These are phyloP conservation scores for Centropristis striata DNA, from an alignment of 2,113 vertebrate species.

Conservation along the genomic window DNA sequence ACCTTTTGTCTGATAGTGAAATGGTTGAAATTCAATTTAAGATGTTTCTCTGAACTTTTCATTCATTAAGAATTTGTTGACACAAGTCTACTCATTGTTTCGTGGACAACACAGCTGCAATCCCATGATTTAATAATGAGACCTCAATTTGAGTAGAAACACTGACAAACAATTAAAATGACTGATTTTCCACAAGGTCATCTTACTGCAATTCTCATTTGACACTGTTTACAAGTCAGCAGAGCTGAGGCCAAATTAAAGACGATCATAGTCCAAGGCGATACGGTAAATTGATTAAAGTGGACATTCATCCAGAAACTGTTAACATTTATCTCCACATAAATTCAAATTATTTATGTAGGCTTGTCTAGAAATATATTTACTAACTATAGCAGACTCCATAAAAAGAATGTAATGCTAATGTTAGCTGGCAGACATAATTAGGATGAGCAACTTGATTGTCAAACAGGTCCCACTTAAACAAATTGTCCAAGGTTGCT, in stretches of 20 bases:
- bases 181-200: neutral
- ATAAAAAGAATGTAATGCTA: neutral
- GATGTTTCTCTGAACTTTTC: neutral
- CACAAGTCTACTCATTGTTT: neutral
- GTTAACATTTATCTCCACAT: neutral
- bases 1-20: too few species aligned
- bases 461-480: neutral
- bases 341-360: neutral
- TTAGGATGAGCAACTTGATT: neutral
- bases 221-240: slow-evolving; percentile 19
- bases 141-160: too few species aligned
- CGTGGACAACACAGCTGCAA: neutral
- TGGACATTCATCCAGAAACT: neutral
- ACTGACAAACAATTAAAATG: neutral
- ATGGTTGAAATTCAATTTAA: neutral
- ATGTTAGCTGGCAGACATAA: neutral
- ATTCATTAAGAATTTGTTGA: neutral
- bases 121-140: neutral
- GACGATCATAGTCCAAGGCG: neutral
- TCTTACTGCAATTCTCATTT: neutral
- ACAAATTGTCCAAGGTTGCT: neutral
- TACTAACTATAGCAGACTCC: neutral
- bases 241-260: neutral
- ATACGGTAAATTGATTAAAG: neutral
- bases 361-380: neutral